Evolutionary conservation across 2,113 vertebrate genomes (phyloP).

Genomic region (Haliaeetus leucogaster): DNA sequence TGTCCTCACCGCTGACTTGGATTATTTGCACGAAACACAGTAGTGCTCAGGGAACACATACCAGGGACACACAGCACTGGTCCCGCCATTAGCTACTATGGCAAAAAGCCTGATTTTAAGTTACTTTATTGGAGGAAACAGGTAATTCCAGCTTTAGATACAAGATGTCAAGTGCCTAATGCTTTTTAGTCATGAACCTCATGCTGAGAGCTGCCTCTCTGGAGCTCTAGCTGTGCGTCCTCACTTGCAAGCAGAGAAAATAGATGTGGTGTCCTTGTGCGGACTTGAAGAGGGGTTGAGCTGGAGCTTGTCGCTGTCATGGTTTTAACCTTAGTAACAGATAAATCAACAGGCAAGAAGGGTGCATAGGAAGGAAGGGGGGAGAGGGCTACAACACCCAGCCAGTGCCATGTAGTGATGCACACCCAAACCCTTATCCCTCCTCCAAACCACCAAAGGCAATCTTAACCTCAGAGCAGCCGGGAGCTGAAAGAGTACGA

Average conservation of each 20-base stretch:
- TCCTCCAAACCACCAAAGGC: neutral
- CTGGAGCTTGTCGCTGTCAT: neutral
- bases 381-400: rapidly evolving
- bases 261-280: neutral
- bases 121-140: neutral
- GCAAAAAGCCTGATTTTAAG: neutral
- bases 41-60: neutral
- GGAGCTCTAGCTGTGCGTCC: neutral
- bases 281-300: neutral
- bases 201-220: neutral
- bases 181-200: neutral
- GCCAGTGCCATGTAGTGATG: neutral
- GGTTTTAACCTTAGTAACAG: neutral
- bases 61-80: rapidly evolving
- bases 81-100: neutral
- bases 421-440: neutral
- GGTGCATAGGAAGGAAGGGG: neutral
- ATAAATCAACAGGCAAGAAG: neutral
- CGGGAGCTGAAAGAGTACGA: neutral
- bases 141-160: neutral
- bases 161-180: neutral
- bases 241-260: neutral
- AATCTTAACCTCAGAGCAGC: neutral
- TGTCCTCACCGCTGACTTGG: rapidly evolving
- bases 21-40: neutral